Evolutionary conservation across 1,140 invertebrate genomes (phyloP).

Genomic region (Pygmarrhopalites habei): DNA sequence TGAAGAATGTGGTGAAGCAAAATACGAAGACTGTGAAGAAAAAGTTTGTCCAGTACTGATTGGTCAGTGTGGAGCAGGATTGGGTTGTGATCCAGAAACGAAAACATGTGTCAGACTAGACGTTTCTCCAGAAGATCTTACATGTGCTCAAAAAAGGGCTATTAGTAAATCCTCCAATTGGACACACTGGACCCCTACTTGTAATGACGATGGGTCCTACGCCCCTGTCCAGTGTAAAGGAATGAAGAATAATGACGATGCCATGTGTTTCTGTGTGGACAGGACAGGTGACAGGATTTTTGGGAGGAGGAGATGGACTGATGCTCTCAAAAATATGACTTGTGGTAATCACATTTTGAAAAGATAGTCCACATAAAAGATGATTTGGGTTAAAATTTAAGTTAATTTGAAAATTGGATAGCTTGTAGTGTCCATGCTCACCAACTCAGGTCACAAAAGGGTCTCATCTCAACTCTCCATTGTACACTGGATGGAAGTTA

Average conservation of each 20-base stretch:
- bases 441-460: conserved; percentile 15
- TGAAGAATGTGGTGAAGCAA: neutral
- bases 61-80: conserved; percentile 15
- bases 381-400: too few species aligned
- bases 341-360: conserved; percentile 26
- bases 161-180: neutral
- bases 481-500: conserved; percentile 34
- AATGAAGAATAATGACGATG: neutral
- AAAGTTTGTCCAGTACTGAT: conserved; percentile 12
- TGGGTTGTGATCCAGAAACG: neutral
- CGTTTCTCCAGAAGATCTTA: neutral
- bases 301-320: conserved; percentile 12
- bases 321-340: conserved; percentile 17
- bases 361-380: too few species aligned
- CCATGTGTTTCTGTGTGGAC: conserved; percentile 32
- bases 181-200: conserved; percentile 27
- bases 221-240: conserved; percentile 36
- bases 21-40: conserved; percentile 8
- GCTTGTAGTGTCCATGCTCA: conserved; percentile 31
- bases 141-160: neutral
- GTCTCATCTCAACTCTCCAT: conserved; percentile 30
- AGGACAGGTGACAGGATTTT: conserved; percentile 29
- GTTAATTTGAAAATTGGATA: too few species aligned
- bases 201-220: conserved; percentile 26
- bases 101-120: neutral